Percentiles rank a stretch among this genome's conserved stretches.
These are phyloP conservation scores for Drosophila pseudoobscura DNA, from an alignment of 1,140 invertebrate genomes.

Conservation along the genomic window DNA sequence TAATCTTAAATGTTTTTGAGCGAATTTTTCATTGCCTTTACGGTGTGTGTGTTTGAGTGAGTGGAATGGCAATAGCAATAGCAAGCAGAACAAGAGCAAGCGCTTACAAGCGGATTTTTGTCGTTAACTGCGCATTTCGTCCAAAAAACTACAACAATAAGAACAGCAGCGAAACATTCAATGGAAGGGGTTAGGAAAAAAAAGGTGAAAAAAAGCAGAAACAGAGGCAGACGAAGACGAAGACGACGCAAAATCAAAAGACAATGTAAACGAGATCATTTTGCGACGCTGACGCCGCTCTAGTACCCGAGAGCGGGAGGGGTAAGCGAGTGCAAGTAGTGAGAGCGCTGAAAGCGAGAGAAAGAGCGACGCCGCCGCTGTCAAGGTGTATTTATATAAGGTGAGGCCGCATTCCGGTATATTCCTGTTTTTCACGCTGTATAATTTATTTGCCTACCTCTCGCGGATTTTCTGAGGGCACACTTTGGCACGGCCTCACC, in stretches of 20 bases:
- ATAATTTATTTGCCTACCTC: too few species aligned
- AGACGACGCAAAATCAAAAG: conserved; percentile 41
- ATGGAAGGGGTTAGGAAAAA: not conserved
- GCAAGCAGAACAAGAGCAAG: too few species aligned
- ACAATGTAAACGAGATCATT: conserved; percentile 57
- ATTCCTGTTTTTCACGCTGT: too few species aligned
- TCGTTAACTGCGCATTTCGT: conserved; percentile 34
- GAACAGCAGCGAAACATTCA: conserved; percentile 25
- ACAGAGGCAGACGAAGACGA: not conserved
- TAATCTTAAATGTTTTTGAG: too few species aligned
- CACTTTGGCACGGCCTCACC: conserved; percentile 11
- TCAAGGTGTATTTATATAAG: not conserved
- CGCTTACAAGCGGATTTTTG: not conserved
- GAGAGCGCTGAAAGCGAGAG: not conserved
- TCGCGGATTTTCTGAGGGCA: too few species aligned
- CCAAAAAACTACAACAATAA: conserved; percentile 42
- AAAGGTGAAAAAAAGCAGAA: conserved; percentile 17
- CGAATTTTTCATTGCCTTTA: not conserved
- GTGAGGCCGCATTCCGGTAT: too few species aligned
- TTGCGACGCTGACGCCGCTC: conserved; percentile 60
- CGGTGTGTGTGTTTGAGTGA: too few species aligned
- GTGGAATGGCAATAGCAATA: too few species aligned
- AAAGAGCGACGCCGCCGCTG: not conserved
- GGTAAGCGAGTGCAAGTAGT: not conserved
- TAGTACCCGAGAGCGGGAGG: conserved; percentile 1